Evolutionary conservation across 2,888 invertebrate genomes (phyloP).

Genomic region (Leptothorax acervorum): DNA sequence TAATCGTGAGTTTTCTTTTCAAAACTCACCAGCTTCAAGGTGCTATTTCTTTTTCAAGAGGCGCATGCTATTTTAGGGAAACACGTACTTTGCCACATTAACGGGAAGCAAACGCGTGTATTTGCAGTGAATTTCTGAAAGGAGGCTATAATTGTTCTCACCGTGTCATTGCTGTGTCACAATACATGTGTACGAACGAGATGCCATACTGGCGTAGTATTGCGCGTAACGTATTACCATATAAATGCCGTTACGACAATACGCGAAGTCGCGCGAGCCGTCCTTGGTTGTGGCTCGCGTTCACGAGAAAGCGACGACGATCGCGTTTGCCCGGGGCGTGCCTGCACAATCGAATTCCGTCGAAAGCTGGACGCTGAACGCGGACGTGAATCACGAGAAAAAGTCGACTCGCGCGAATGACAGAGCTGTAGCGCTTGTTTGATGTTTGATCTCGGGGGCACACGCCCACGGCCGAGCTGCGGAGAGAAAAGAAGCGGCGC

Average conservation of each 20-base stretch:
- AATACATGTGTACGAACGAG: background rate
- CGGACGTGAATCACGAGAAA: slow-evolving; percentile 17
- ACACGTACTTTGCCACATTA: background rate
- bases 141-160: background rate
- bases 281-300: slow-evolving; percentile 55
- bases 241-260: slow-evolving; percentile 57
- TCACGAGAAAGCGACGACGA: slow-evolving; percentile 17
- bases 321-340: slow-evolving; percentile 5
- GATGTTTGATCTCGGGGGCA: background rate
- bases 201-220: background rate
- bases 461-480: background rate
- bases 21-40: background rate
- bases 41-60: background rate
- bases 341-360: slow-evolving; percentile 16
- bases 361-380: background rate
- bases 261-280: slow-evolving; percentile 38
- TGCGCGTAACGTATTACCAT: slow-evolving; percentile 59
- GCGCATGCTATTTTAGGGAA: background rate
- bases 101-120: background rate
- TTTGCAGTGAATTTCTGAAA: background rate
- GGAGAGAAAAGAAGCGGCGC: slow-evolving; percentile 36
- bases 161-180: slow-evolving; percentile 3
- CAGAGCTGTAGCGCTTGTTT: slow-evolving; percentile 1
- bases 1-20: background rate
- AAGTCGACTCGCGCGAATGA: slow-evolving; percentile 2